phyloP scores from a whole-genome alignment of 2,797 vertebrate genomes.

The Florisuga fusca region DNA sequence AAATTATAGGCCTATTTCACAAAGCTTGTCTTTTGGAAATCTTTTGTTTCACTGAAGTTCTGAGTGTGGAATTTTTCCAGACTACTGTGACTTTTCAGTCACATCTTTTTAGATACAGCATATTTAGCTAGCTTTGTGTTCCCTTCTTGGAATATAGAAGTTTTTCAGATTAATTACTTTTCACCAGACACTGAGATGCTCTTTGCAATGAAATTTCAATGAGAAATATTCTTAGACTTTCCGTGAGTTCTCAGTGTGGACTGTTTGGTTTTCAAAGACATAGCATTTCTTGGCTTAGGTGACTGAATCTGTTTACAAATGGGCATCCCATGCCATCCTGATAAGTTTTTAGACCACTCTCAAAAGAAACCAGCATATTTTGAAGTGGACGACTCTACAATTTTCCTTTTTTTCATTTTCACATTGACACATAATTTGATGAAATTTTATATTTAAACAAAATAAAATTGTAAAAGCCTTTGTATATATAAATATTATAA shows the following conservation, averaged over 20 bases:
- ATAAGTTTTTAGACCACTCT: neutral
- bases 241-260: accelerated
- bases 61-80: neutral
- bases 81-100: neutral
- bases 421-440: neutral
- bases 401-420: neutral
- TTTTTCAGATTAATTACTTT: neutral
- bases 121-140: neutral
- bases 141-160: neutral
- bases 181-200: neutral
- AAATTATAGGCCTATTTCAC: neutral
- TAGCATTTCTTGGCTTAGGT: neutral
- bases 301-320: neutral
- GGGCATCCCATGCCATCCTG: neutral
- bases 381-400: neutral
- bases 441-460: neutral
- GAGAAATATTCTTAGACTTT: neutral
- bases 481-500: neutral
- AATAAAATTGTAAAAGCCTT: neutral
- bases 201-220: neutral
- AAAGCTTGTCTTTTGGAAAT: neutral
- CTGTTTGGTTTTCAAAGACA: neutral
- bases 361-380: neutral
- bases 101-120: neutral
- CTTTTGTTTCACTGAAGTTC: neutral